phyloP scores from a whole-genome alignment of 2,888 invertebrate genomes.

The Drosophila infuscata region DNA sequence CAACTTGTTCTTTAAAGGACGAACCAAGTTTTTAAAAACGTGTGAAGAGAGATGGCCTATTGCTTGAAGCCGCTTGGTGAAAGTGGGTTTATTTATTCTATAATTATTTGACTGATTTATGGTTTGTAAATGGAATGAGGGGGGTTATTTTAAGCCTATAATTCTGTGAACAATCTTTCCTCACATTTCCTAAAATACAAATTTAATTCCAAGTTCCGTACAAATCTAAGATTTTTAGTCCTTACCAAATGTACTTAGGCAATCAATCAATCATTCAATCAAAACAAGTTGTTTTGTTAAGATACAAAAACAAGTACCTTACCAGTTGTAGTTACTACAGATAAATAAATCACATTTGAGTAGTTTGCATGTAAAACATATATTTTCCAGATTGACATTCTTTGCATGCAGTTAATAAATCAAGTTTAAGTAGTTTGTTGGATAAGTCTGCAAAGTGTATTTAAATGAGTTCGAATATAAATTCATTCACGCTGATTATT shows the following conservation, averaged over 20 bases:
- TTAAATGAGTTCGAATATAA: neutral
- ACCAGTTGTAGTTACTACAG: neutral
- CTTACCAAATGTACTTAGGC: neutral
- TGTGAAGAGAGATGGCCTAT: neutral
- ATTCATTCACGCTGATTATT: constrained; percentile 1
- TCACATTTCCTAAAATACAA: no score
- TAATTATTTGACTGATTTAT: neutral
- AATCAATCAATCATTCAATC: neutral
- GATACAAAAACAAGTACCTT: neutral
- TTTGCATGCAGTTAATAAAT: neutral
- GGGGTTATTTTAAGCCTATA: neutral
- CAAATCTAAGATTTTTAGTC: neutral
- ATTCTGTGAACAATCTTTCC: no score
- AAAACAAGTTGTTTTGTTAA: neutral
- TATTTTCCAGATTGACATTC: constrained; percentile 12
- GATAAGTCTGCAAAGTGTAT: neutral
- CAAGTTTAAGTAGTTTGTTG: neutral
- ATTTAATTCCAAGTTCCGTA: neutral
- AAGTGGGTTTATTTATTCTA: neutral
- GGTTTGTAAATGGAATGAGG: neutral
- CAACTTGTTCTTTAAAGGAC: constrained; percentile 26
- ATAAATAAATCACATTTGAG: constrained; percentile 6
- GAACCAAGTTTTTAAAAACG: neutral
- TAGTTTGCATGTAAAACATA: constrained; percentile 7
- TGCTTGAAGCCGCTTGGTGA: neutral